Percentiles rank a stretch among this genome's conserved stretches.
These are phyloP conservation scores for Microctonus hyperodae DNA, from an alignment of 2,888 invertebrate species.

Conservation along the genomic window DNA sequence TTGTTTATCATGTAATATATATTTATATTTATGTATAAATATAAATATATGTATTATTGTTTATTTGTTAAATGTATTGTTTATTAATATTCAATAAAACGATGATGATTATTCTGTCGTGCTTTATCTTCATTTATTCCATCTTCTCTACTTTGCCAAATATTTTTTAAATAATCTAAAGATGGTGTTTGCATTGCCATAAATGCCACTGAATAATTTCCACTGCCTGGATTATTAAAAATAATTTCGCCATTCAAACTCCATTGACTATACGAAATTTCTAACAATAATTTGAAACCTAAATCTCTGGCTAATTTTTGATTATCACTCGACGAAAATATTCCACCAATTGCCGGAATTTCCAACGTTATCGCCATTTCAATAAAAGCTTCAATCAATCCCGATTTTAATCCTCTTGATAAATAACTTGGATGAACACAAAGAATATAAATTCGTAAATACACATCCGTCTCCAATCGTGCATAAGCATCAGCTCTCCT, in stretches of 20 bases:
- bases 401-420: conserved; percentile 42
- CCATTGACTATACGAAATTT: conserved; percentile 64
- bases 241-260: conserved; percentile 60
- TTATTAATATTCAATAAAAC: background rate
- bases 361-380: conserved; percentile 42
- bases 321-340: conserved; percentile 48
- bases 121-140: background rate
- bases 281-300: conserved; percentile 47
- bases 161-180: conserved; percentile 20
- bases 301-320: conserved; percentile 44
- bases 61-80: background rate
- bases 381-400: conserved; percentile 45
- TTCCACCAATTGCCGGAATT: conserved; percentile 44
- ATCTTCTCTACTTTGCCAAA: background rate
- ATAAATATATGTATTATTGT: too few relatives aligned
- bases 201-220: conserved; percentile 63
- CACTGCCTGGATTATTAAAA: conserved; percentile 65
- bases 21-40: too few relatives aligned
- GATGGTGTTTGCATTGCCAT: conserved; percentile 46
- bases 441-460: conserved; percentile 49
- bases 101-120: conserved; percentile 20
- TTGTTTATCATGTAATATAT: too few relatives aligned
- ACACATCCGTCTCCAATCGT: conserved; percentile 38
- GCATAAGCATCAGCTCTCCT: conserved; percentile 43
- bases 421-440: conserved; percentile 55